Conservation (phyloP, 2,888 invertebrate species). For the Spialia ferax region DNA sequence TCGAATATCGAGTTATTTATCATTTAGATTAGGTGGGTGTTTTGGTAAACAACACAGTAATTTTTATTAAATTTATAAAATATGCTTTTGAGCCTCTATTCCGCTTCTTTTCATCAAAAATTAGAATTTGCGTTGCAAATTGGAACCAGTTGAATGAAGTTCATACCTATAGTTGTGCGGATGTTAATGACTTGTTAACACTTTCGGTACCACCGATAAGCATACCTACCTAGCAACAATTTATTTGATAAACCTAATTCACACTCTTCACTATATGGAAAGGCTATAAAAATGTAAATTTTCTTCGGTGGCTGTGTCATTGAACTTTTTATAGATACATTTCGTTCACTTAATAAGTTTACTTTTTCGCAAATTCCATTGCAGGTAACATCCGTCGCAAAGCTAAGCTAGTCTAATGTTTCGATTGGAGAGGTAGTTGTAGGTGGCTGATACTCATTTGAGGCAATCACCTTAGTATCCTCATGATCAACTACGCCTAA, state of each 20-base stretch:
- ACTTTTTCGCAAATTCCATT: no score
- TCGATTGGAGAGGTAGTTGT: no score
- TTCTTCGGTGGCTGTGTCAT: slow-evolving; percentile 16
- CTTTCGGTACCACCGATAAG: slow-evolving; percentile 18
- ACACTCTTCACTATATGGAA: slow-evolving; percentile 14
- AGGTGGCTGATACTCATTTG: no score
- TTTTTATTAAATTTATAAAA: no score
- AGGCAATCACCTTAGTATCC: no score
- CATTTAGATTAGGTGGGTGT: no score
- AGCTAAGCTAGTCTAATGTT: no score
- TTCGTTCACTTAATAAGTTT: slow-evolving; percentile 1
- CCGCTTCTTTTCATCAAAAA: slow-evolving; percentile 9
- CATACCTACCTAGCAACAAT: slow-evolving; percentile 16
- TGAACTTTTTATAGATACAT: slow-evolving; percentile 19
- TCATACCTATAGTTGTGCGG: slow-evolving; percentile 7
- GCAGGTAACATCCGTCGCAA: no score
- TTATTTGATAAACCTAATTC: slow-evolving; percentile 18
- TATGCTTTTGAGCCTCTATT: no score
- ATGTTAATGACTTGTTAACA: slow-evolving; percentile 30
- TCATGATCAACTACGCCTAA: no score
- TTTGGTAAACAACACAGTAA: no score
- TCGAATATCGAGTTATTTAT: no score
- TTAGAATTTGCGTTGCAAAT: slow-evolving; percentile 21
- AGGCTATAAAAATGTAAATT: slow-evolving; percentile 30
- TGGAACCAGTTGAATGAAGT: slow-evolving; percentile 22